A percentile compares a stretch with the other conserved stretches of the same genome.
Conservation (phyloP, 2,113 vertebrate species). For the Entomyzon cyanotis region DNA sequence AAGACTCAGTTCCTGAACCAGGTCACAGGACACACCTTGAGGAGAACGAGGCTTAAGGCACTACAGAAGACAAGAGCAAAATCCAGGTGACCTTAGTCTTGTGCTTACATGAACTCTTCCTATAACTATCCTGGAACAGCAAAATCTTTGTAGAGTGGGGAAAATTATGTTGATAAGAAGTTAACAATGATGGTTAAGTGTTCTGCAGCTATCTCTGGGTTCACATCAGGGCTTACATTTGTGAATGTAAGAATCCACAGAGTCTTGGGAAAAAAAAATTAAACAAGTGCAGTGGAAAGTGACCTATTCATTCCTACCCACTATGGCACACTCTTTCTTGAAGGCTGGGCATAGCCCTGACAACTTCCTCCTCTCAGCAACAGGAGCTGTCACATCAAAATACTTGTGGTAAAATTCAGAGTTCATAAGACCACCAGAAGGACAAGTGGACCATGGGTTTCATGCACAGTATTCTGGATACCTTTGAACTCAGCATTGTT, state of each 20-base stretch:
- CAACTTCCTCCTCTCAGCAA: background rate
- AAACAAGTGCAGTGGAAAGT: background rate
- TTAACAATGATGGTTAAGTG: background rate
- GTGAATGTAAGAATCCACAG: background rate
- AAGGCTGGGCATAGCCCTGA: background rate
- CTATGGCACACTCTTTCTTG: background rate
- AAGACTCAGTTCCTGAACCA: background rate
- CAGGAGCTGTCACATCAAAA: rapidly evolving
- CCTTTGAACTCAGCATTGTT: background rate
- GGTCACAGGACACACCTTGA: background rate
- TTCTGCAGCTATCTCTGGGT: background rate
- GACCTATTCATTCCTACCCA: background rate
- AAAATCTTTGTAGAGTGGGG: background rate
- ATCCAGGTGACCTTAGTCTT: background rate
- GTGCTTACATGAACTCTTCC: background rate
- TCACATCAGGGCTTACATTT: background rate
- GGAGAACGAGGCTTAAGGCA: background rate
- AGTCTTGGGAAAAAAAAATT: background rate
- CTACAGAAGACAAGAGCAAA: background rate
- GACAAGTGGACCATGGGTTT: background rate
- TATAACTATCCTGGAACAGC: background rate
- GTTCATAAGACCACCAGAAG: background rate
- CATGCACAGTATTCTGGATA: rapidly evolving
- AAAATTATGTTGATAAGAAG: background rate
- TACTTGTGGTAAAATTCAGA: background rate